phyloP scores from a whole-genome alignment of 2,797 vertebrate genomes.

The Sphaeramia orbicularis region DNA sequence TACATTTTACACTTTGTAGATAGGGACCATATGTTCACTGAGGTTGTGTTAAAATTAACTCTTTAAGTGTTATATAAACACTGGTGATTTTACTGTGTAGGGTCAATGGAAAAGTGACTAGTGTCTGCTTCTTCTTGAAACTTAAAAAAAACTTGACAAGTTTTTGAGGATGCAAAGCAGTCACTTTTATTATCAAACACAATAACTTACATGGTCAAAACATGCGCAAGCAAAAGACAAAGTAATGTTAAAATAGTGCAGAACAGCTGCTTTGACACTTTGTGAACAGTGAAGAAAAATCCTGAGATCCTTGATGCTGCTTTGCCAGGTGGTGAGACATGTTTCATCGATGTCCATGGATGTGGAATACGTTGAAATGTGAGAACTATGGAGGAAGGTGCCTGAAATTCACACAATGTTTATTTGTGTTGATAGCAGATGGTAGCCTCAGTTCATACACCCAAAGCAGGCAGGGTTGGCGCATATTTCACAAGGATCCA shows the following conservation, averaged over 20 bases:
- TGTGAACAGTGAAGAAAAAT: too few relatives aligned
- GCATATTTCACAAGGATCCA: constrained; percentile 82
- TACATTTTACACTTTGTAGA: too few relatives aligned
- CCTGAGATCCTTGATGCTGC: background rate
- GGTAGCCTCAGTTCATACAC: constrained; percentile 63
- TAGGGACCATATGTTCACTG: too few relatives aligned
- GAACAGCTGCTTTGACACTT: background rate
- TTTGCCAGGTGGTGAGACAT: constrained; percentile 7
- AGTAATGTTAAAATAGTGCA: constrained; percentile 3
- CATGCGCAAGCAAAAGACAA: too few relatives aligned
- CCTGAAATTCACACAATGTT: background rate
- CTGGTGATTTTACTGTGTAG: too few relatives aligned
- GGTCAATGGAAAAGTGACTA: too few relatives aligned
- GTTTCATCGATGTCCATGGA: background rate
- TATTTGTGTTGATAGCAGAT: constrained; percentile 9
- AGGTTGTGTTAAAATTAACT: too few relatives aligned
- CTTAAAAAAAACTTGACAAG: too few relatives aligned
- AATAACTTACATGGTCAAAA: background rate
- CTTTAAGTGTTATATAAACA: too few relatives aligned
- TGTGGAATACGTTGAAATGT: constrained; percentile 6
- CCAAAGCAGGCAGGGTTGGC: constrained; percentile 77
- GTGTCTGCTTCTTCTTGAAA: too few relatives aligned
- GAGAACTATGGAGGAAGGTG: constrained; percentile 2
- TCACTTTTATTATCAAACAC: constrained; percentile 1
- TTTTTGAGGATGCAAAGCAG: background rate